Evolutionary conservation across 1,140 invertebrate genomes (phyloP), one percentile per base, ranked within the genome.

Genomic region (Acromyrmex heyeri): DNA sequence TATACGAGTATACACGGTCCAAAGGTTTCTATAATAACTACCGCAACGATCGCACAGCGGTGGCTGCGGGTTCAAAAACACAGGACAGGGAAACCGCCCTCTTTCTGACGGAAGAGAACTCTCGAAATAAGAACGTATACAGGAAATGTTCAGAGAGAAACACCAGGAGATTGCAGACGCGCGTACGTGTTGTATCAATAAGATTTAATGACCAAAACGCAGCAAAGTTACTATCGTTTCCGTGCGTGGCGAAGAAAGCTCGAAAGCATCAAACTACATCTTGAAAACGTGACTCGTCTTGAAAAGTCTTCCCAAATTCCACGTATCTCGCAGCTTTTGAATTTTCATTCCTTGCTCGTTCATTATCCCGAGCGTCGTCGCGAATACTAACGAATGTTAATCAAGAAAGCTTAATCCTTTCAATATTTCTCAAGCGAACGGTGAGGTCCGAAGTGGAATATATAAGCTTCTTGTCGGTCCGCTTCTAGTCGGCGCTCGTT

Each of bases 11-110:
- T 78, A 82, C 55, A 57, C 27, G 65, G 85, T 82, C 67, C 65
- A 61, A 82, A 61, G 85, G 50, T 86, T 86, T 86, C 85, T 55
- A 82, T 86, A 86, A 86, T 70, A 82, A 82, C 61, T 81, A 53
- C 55, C 77, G 64, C 77, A 86, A 82, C 77, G 57, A 82, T 61
- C 85, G 30, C 34, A 14, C 16, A 10, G 14, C 64, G 57, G 48
- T 69, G 30, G 48, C 16, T 69, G 50, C 1, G 55, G 53, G 44
- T 38, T 61, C 65, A 53, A 53, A n/a, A 72, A 53, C 75, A 44
- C 62, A 38, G 59, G 8, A 27, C 38, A 16, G 18, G 55, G 30
- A 86, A 82, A 72, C 57, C 57, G 44, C 53, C 48, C 38, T 14
- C 21, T 24, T n/a, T 27, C 27, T 38, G 53, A 67, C 76, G 24